Conservation (phyloP, 1,140 invertebrate genomes). For the Drosophila setifemur region DNA sequence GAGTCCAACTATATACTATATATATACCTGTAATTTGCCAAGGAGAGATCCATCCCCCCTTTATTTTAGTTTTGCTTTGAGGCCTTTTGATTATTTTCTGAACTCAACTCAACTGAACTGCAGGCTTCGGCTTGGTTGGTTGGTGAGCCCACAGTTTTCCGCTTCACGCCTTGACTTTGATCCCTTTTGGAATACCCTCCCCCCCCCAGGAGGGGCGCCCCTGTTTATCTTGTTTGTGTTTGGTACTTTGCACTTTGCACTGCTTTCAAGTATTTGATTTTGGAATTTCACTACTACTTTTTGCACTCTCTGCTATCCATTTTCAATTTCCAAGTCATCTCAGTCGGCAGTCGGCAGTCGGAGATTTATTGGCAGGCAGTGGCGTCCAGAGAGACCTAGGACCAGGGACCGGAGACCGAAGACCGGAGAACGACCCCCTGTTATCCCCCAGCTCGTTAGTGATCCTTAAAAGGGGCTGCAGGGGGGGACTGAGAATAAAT, state of each 20-base stretch:
- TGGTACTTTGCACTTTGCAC: conserved; percentile 33
- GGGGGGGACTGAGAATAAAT: too few species aligned
- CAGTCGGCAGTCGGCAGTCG: too few species aligned
- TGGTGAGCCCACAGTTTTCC: too few species aligned
- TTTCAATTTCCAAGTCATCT: conserved; percentile 47
- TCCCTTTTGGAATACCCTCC: background rate
- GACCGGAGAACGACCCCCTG: too few species aligned
- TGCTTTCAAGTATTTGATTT: conserved; percentile 72
- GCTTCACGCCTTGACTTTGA: conserved; percentile 53
- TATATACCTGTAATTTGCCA: background rate
- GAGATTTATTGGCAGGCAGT: conserved; percentile 70
- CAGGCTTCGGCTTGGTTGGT: too few species aligned
- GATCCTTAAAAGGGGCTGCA: conserved; percentile 32
- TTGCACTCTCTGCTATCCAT: conserved; percentile 27
- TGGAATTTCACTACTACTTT: conserved; percentile 71
- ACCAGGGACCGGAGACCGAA: too few species aligned
- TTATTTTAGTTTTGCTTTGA: background rate
- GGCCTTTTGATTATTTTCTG: conserved; percentile 30
- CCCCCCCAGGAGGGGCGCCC: background rate
- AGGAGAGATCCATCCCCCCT: background rate
- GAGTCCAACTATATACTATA: conserved; percentile 5
- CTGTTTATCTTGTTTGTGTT: conserved; percentile 32
- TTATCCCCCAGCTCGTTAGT: conserved; percentile 68
- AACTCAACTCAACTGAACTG: too few species aligned
- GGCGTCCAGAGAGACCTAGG: too few species aligned